These are phyloP conservation scores for Gouania willdenowi DNA, from an alignment of 2,797 vertebrate genomes.

Conservation along the genomic window DNA sequence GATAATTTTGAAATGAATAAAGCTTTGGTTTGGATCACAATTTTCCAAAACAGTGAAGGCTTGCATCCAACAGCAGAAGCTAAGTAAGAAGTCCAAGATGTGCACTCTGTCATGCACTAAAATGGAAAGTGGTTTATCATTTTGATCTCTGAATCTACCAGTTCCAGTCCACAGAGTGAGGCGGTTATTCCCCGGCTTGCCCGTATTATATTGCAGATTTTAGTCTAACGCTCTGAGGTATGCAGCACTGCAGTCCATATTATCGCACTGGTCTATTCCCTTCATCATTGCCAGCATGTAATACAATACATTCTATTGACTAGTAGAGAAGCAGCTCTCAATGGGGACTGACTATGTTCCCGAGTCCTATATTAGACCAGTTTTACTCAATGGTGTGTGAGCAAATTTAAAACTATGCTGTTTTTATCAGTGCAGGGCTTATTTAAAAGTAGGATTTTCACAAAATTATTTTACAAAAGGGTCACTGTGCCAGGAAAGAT, in stretches of 20 bases:
- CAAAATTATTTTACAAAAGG: no score
- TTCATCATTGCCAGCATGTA: constrained; percentile 61
- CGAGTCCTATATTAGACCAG: constrained; percentile 65
- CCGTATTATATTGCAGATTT: constrained; percentile 56
- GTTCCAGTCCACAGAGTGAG: constrained; percentile 54
- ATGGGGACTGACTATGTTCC: constrained; percentile 59
- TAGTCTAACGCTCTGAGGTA: constrained; percentile 47
- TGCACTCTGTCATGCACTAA: constrained; percentile 54
- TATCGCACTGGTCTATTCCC: constrained; percentile 45
- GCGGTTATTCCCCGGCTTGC: constrained; percentile 52
- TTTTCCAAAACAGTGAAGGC: constrained; percentile 34
- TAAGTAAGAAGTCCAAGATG: constrained; percentile 47
- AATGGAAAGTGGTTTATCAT: constrained; percentile 67
- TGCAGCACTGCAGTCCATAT: constrained; percentile 49
- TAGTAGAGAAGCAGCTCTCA: constrained; percentile 49
- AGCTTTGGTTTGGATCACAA: constrained; percentile 52
- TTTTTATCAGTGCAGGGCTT: no score
- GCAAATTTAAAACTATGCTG: constrained; percentile 65
- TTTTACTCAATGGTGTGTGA: constrained; percentile 63
- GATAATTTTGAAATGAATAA: constrained; percentile 71
- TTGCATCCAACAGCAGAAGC: constrained; percentile 37
- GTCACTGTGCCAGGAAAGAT: no score
- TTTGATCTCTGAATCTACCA: constrained; percentile 64
- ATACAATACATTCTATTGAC: constrained; percentile 73
- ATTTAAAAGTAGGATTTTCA: no score